Conservation (phyloP, 2,888 invertebrate species). For the Fragum whitleyi region DNA sequence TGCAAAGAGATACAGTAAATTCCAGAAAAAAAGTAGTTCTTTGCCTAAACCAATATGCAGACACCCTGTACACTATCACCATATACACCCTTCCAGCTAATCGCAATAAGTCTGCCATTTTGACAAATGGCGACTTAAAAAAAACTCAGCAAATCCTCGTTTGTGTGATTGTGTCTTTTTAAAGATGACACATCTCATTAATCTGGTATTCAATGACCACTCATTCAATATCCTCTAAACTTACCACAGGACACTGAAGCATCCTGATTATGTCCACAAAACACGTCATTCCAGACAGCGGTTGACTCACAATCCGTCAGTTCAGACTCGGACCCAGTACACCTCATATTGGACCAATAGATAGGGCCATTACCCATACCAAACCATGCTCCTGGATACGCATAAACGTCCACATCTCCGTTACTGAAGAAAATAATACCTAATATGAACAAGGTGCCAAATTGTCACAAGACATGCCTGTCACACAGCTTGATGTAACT, state of each 20-base stretch:
- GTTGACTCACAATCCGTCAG: slow-evolving; percentile 10
- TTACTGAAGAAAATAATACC: background rate
- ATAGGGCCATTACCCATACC: slow-evolving; percentile 3
- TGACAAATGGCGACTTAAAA: too few species aligned
- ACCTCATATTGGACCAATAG: background rate
- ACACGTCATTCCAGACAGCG: background rate
- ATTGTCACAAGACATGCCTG: too few species aligned
- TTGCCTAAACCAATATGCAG: too few species aligned
- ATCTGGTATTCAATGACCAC: background rate
- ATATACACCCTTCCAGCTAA: too few species aligned
- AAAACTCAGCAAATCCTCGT: background rate
- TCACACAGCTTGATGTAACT: too few species aligned
- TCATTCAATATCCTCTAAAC: too few species aligned
- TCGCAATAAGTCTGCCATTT: too few species aligned
- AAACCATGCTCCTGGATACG: background rate
- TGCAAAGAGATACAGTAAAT: too few species aligned
- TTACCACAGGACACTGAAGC: slow-evolving; percentile 23
- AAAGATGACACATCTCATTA: background rate
- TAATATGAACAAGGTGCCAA: too few species aligned
- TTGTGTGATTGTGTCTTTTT: background rate
- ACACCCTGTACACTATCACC: too few species aligned
- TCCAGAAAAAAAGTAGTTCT: too few species aligned
- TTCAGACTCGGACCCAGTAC: background rate
- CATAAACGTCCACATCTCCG: background rate
- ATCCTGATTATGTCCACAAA: slow-evolving; percentile 22